Evolutionary conservation across 2,113 vertebrate species (phyloP).

Genomic region (Sebastes fasciatus): DNA sequence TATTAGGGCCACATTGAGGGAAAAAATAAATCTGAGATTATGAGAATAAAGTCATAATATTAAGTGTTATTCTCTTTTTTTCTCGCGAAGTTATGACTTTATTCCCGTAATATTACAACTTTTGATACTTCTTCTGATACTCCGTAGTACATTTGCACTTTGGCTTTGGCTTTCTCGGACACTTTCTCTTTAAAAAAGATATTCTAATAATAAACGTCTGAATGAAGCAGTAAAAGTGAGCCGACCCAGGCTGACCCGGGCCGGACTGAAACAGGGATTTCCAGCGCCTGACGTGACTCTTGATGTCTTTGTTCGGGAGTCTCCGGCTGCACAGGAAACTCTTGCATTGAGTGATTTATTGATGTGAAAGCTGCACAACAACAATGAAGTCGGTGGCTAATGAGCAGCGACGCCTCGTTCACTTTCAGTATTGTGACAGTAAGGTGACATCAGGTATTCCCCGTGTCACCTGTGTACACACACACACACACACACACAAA

Average conservation of each 20-base stretch:
- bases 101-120: no score
- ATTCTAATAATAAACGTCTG: no score
- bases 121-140: no score
- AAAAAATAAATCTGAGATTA: no score
- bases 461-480: neutral
- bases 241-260: neutral
- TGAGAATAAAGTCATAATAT: no score
- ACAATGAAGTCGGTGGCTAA: neutral
- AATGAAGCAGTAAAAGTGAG: neutral
- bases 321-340: conserved; percentile 29
- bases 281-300: neutral
- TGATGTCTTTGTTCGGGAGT: neutral
- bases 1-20: no score
- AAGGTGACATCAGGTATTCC: conserved; percentile 12
- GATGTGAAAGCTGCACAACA: fast-evolving
- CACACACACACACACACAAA: neutral
- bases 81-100: no score
- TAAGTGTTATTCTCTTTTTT: no score
- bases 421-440: conserved; percentile 9
- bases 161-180: no score
- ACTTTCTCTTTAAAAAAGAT: no score
- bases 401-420: fast-evolving
- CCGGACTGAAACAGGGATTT: neutral
- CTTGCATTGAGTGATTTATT: neutral
- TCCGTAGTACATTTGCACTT: no score